phyloP scores from a whole-genome alignment of 1,140 invertebrate genomes.

The Antheraea mylitta region DNA sequence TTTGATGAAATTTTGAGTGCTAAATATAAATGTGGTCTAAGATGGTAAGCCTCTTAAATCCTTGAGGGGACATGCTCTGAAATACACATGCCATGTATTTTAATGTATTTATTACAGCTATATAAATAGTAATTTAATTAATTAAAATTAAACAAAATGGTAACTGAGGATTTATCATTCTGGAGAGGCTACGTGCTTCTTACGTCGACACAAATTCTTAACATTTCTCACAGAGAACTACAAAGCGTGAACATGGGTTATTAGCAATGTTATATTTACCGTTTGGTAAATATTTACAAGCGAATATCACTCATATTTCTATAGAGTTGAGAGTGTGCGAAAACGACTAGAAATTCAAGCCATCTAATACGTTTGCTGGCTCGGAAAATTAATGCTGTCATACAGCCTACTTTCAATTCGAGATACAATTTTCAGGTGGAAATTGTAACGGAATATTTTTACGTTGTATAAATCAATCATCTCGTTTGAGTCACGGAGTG shows the following conservation, averaged over 20 bases:
- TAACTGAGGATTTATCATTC: neutral
- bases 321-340: neutral
- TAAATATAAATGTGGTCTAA: too few species aligned
- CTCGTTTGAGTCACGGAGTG: conserved; percentile 6
- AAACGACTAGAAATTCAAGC: neutral
- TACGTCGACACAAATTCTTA: conserved; percentile 32
- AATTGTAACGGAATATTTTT: conserved; percentile 25
- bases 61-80: too few species aligned
- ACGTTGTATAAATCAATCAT: conserved; percentile 16
- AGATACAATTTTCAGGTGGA: conserved; percentile 29
- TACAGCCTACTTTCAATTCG: conserved; percentile 31
- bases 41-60: too few species aligned
- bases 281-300: neutral
- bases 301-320: conserved; percentile 15
- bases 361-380: conserved; percentile 2
- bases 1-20: too few species aligned
- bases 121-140: neutral
- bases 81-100: too few species aligned
- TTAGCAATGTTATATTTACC: conserved; percentile 16
- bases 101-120: too few species aligned
- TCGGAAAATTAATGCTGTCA: conserved; percentile 41
- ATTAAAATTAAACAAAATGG: neutral
- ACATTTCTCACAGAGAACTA: conserved; percentile 32
- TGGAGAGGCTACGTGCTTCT: neutral
- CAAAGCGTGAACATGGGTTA: conserved; percentile 23